These are phyloP conservation scores for Caenorhabditis sp. DNA, from an alignment of 2,888 invertebrate genomes.

Conservation along the genomic window DNA sequence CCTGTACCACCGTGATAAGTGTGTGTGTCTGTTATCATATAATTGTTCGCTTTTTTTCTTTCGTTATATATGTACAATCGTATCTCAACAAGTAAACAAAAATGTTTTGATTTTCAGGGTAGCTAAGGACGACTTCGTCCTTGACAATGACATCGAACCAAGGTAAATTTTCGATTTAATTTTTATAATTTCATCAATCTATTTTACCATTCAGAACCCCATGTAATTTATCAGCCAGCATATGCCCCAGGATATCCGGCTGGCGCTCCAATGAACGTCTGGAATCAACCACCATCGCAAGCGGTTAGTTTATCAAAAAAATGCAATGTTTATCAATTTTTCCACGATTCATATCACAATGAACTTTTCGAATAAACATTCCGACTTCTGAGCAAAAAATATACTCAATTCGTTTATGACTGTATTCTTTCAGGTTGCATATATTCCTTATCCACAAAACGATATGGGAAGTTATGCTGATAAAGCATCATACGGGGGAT, in stretches of 20 bases:
- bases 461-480: conserved; percentile 3
- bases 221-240: conserved; percentile 6
- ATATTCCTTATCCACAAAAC: conserved; percentile 1
- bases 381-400: no score
- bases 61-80: background rate
- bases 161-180: background rate
- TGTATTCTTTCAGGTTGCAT: background rate
- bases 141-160: conserved; percentile 12
- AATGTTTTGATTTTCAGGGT: conserved; percentile 3
- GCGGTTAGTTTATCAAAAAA: no score
- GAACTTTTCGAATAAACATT: no score
- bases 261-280: background rate
- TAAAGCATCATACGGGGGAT: conserved; percentile 2
- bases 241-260: conserved; percentile 4
- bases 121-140: background rate
- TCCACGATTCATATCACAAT: no score
- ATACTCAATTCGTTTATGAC: no score
- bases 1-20: background rate
- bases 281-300: conserved; percentile 8
- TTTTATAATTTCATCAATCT: no score
- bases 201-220: conserved; percentile 6
- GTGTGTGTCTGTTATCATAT: background rate
- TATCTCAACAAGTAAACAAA: background rate
- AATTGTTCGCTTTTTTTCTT: background rate
- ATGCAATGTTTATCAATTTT: no score